Conservation (phyloP, 2,888 invertebrate genomes). For the Electrophaes corylata region DNA sequence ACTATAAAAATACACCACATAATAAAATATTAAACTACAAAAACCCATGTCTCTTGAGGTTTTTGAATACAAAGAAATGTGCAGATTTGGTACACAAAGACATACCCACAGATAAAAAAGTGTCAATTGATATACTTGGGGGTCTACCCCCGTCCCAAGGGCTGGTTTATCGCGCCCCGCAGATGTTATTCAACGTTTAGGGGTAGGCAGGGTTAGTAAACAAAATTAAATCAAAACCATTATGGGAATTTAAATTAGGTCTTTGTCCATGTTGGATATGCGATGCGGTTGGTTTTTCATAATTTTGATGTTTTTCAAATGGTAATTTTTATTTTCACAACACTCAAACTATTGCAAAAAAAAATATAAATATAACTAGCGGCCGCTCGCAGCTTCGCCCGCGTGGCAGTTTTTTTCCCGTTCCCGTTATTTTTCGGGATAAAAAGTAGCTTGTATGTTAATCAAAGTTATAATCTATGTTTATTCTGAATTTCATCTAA, state of each 20-base stretch:
- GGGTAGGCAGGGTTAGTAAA: constrained; percentile 43
- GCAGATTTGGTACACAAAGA: constrained; percentile 1
- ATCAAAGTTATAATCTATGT: too few species aligned
- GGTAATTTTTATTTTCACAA: too few species aligned
- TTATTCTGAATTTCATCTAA: too few species aligned
- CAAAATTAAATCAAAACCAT: constrained; percentile 49
- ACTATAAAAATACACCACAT: background rate
- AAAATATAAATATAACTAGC: too few species aligned
- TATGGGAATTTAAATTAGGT: constrained; percentile 46
- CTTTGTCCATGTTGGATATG: constrained; percentile 34
- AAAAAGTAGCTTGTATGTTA: too few species aligned
- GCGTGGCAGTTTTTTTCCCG: too few species aligned
- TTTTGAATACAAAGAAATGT: constrained; percentile 6
- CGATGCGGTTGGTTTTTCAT: constrained; percentile 10
- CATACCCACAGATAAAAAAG: constrained; percentile 35
- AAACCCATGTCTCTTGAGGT: constrained; percentile 8
- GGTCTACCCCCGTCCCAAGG: constrained; percentile 38
- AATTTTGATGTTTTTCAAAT: background rate
- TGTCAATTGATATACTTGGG: constrained; percentile 43
- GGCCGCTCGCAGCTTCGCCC: too few species aligned
- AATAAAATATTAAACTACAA: background rate
- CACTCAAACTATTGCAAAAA: too few species aligned
- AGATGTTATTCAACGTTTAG: constrained; percentile 44
- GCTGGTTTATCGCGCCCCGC: constrained; percentile 54
- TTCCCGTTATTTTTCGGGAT: too few species aligned